Conservation (phyloP, 2,888 invertebrate species). For the Pomacea canaliculata region DNA sequence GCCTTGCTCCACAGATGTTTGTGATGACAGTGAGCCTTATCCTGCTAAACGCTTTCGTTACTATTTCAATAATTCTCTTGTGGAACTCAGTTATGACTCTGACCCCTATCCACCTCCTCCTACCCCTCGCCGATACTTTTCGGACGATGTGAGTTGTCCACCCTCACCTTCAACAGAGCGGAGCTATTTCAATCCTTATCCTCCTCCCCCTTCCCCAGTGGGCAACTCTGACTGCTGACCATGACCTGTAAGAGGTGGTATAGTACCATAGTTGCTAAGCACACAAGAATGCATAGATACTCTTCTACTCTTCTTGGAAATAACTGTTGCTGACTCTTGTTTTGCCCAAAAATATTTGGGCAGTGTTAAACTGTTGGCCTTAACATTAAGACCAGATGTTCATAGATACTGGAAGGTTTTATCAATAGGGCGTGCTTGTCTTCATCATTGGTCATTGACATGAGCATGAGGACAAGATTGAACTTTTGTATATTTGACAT, state of each 20-base stretch:
- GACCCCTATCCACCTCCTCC: conserved; percentile 84
- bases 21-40: conserved; percentile 76
- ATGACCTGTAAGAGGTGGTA: conserved; percentile 1
- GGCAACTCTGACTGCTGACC: conserved; percentile 65
- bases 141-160: conserved; percentile 73
- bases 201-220: conserved; percentile 87
- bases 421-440: no score
- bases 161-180: conserved; percentile 77
- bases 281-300: neutral
- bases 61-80: conserved; percentile 45
- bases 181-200: conserved; percentile 84
- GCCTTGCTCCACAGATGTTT: conserved; percentile 94
- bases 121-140: conserved; percentile 82
- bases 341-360: no score
- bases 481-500: no score
- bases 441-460: no score
- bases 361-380: no score
- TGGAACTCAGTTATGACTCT: conserved; percentile 74
- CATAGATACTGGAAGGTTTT: no score
- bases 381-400: no score
- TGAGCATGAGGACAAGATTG: no score
- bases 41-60: conserved; percentile 45
- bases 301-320: no score
- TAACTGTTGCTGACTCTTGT: no score
- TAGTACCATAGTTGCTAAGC: neutral